phyloP scores from a whole-genome alignment of 2,113 vertebrate genomes.

The Cheilinus undulatus region DNA sequence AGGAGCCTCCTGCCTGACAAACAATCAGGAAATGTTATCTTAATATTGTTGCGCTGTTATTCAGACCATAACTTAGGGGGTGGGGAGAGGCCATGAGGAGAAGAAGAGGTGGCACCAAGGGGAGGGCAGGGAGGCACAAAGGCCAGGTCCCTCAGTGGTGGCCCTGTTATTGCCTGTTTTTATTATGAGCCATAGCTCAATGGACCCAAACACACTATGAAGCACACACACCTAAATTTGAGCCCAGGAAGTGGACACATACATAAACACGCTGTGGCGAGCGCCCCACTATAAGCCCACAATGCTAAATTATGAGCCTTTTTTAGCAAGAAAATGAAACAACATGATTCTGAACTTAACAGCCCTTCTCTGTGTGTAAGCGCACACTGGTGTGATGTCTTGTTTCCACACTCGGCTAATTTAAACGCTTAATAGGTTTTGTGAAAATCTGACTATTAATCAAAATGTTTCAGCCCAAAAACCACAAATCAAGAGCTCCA shows the following conservation, averaged over 20 bases:
- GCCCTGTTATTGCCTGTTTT: conserved; percentile 94
- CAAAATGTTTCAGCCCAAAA: conserved; percentile 55
- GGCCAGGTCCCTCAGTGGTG: conserved; percentile 91
- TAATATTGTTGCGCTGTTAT: conserved; percentile 91
- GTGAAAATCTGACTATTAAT: conserved; percentile 55
- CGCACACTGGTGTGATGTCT: conserved; percentile 25
- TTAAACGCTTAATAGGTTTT: conserved; percentile 70
- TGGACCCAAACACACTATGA: conserved; percentile 70
- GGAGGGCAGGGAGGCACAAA: conserved; percentile 74
- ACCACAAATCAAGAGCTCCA: conserved; percentile 60
- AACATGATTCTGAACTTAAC: conserved; percentile 26
- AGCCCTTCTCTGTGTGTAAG: background rate
- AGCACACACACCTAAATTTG: conserved; percentile 38
- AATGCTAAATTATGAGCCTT: conserved; percentile 27
- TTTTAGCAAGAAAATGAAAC: conserved; percentile 36
- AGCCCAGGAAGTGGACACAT: conserved; percentile 1
- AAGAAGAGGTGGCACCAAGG: conserved; percentile 45
- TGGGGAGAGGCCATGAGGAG: conserved; percentile 79
- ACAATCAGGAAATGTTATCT: conserved; percentile 91
- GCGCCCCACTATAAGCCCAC: background rate
- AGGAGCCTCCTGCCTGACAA: conserved; percentile 84
- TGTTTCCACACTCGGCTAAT: conserved; percentile 53
- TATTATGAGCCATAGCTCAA: conserved; percentile 92
- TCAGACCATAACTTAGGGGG: conserved; percentile 90
- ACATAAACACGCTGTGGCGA: background rate